A percentile compares a stretch with the other conserved stretches of the same genome.
Evolutionary conservation across 2,113 vertebrate species (phyloP).

Genomic region (Accipiter cooperii): DNA sequence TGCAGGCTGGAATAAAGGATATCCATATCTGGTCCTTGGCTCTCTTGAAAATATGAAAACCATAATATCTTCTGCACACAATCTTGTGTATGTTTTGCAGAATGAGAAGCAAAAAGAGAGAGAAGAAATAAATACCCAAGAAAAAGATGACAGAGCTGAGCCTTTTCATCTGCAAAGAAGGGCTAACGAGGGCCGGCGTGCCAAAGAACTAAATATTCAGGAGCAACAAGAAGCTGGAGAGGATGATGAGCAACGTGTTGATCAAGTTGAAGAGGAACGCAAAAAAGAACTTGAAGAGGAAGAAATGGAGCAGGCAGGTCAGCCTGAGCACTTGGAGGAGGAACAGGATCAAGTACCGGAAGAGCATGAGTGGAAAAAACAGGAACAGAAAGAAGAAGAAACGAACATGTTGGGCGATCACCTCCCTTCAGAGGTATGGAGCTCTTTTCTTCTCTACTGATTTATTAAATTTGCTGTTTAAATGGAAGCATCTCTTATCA

Average conservation of each 20-base stretch:
- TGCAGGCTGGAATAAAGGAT: background rate
- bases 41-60: background rate
- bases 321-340: constrained; percentile 81
- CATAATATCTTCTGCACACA: background rate
- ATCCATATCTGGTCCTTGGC: background rate
- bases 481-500: background rate
- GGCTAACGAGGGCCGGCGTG: background rate
- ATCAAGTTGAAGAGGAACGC: constrained; percentile 74
- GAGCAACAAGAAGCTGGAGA: constrained; percentile 59
- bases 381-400: constrained; percentile 65
- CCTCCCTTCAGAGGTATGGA: constrained; percentile 38
- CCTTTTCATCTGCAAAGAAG: background rate
- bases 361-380: constrained; percentile 73
- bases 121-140: background rate
- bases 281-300: constrained; percentile 84
- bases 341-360: constrained; percentile 82
- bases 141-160: background rate
- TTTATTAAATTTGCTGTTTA: background rate
- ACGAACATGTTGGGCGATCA: constrained; percentile 68
- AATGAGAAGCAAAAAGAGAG: background rate
- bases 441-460: background rate
- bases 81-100: background rate
- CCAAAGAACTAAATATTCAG: constrained; percentile 39
- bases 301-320: constrained; percentile 86
- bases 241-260: constrained; percentile 59